A percentile compares a stretch with the other conserved stretches of the same genome.
These are phyloP conservation scores for Anthonomus grandis DNA, from an alignment of 1,140 invertebrate species.

Conservation along the genomic window DNA sequence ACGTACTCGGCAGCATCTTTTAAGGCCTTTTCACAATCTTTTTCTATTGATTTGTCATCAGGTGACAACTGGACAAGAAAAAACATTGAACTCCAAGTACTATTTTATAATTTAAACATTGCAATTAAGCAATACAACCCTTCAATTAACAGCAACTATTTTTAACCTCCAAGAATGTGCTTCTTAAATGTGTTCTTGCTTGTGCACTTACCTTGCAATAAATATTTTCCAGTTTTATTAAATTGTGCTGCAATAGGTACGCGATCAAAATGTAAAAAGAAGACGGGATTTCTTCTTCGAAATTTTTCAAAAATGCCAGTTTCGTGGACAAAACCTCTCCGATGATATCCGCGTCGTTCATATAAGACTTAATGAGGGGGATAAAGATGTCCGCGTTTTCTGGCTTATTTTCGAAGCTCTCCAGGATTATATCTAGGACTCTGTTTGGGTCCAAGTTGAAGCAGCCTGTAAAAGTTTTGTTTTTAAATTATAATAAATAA, in stretches of 20 bases:
- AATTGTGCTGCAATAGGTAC: constrained; percentile 79
- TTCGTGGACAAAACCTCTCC: constrained; percentile 96
- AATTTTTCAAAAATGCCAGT: constrained; percentile 71
- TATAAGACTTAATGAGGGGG: constrained; percentile 78
- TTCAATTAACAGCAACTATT: background rate
- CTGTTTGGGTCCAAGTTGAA: constrained; percentile 99
- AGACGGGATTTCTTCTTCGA: constrained; percentile 66
- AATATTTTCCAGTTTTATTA: constrained; percentile 84
- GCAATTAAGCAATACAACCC: background rate
- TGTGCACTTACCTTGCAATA: constrained; percentile 79
- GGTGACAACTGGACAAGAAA: constrained; percentile 66
- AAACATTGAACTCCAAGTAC: constrained; percentile 2
- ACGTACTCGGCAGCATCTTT: constrained; percentile 85
- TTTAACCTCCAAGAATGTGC: too few species aligned
- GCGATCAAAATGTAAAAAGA: constrained; percentile 88
- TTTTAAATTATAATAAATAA: constrained; percentile 9
- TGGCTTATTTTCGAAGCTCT: constrained; percentile 91
- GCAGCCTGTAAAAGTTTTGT: constrained; percentile 68
- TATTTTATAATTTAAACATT: too few species aligned
- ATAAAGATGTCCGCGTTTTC: constrained; percentile 75
- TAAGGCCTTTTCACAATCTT: constrained; percentile 78
- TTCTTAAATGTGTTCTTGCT: background rate
- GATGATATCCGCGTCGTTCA: constrained; percentile 78
- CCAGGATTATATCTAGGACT: constrained; percentile 93
- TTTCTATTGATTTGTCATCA: constrained; percentile 75